Conservation (phyloP, 2,888 invertebrate genomes). For the Zygaena filipendulae region DNA sequence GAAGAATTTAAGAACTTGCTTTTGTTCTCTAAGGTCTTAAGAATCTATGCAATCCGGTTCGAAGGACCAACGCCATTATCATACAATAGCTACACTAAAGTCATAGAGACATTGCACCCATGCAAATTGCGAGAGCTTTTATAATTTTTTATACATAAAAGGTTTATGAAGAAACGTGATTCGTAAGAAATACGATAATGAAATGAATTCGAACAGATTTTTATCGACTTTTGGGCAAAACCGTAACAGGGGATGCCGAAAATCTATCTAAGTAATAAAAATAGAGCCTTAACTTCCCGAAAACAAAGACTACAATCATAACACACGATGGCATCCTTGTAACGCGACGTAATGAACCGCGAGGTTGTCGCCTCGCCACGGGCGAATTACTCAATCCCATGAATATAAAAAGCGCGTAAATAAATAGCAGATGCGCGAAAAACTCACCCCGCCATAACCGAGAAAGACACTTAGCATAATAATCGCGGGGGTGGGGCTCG, state of each 20-base stretch:
- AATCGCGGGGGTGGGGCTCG: constrained; percentile 43
- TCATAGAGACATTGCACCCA: too few species aligned
- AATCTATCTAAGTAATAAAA: constrained; percentile 28
- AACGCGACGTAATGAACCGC: constrained; percentile 54
- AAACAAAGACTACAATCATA: constrained; percentile 25
- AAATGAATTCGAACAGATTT: constrained; percentile 38
- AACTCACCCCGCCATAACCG: constrained; percentile 56
- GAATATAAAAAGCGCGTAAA: constrained; percentile 67
- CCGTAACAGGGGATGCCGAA: constrained; percentile 45
- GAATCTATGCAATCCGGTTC: too few species aligned
- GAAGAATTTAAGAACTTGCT: constrained; percentile 1
- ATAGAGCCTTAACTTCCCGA: constrained; percentile 20
- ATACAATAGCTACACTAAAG: neutral
- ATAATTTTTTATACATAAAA: constrained; percentile 12
- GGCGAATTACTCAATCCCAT: constrained; percentile 50
- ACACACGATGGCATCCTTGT: constrained; percentile 28
- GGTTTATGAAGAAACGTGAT: neutral
- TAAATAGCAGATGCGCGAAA: constrained; percentile 70
- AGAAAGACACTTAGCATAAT: constrained; percentile 66
- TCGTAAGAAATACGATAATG: constrained; percentile 22
- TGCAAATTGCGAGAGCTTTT: too few species aligned
- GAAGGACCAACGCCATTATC: too few species aligned
- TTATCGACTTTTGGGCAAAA: constrained; percentile 43
- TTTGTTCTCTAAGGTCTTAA: neutral
- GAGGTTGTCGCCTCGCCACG: constrained; percentile 44